Percentiles rank a stretch among this genome's conserved stretches.
phyloP scores from a whole-genome alignment of 35 echinoderm and acorn worm genomes.

The Acanthaster planci region DNA sequence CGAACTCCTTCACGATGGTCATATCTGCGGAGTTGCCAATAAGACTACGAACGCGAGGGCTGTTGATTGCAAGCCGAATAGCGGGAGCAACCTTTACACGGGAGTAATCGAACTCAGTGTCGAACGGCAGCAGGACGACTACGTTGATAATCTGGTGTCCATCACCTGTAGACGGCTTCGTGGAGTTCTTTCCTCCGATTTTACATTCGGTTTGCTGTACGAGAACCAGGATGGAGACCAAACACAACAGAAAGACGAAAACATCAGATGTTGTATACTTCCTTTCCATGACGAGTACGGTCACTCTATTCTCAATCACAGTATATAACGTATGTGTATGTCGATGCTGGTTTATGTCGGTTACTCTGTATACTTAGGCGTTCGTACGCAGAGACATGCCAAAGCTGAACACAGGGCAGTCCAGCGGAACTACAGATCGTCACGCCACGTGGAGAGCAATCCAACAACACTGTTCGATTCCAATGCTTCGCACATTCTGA shows the following conservation, averaged over 20 bases:
- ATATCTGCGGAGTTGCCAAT: background rate
- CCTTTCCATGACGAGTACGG: background rate
- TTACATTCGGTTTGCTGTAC: background rate
- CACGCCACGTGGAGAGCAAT: no score
- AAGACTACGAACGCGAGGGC: background rate
- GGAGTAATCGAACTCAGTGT: conserved; percentile 16
- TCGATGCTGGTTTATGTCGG: no score
- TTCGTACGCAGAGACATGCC: no score
- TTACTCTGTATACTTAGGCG: no score
- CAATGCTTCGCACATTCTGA: no score
- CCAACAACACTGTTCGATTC: no score
- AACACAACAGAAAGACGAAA: background rate
- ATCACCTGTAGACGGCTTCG: background rate
- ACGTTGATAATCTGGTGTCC: background rate
- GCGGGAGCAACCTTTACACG: conserved; percentile 16
- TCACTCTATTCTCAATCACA: no score
- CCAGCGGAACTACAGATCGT: no score
- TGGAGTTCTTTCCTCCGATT: background rate
- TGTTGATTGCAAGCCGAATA: conserved; percentile 31
- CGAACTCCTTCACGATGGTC: background rate
- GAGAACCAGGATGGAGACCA: background rate
- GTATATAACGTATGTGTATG: no score
- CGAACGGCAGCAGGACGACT: background rate
- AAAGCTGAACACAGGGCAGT: no score
- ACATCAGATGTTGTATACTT: background rate